Base-by-base conservation (phyloP, 2,797 vertebrate species). In the Pangasius sanitwongsei region DNA sequence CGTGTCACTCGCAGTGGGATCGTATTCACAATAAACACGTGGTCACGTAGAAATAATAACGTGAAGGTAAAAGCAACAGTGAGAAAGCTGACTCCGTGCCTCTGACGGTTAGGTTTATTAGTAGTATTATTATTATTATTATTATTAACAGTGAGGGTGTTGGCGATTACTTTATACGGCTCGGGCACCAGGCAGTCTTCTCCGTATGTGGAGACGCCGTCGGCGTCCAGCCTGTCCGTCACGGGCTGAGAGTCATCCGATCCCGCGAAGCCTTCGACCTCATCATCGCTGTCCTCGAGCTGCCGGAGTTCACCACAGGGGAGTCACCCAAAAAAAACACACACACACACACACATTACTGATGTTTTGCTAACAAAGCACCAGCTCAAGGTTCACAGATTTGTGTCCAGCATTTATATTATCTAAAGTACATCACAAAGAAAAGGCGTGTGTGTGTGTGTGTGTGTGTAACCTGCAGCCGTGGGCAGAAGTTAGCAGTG, bases 401-500 rank as follows among this genome's bases (percentile, higher is more conserved):
- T 61, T 59, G 50, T 53, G 13, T 53, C 13, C 9, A 15, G 50
- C 50, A 8, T 13, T 13, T 13, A 18, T 59, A 59, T 6, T 23
- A 20, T 23, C 18, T 59, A 59, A 59, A 59, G 57, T 23, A n/a
- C 63, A 31, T 67, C 63, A 67, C 28, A n/a, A 67, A 67, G 63
- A 15, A 31, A 1, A 69, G 25, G 44, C 44, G 44, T 48, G 44
- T 8, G 44, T 48, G 44, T 48, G 44, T 48, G 44, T 48, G 44
- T 44, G 44, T 72, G 34, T 23, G 41, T 28, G 72, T 25, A 41
- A 61, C 80, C 37, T 83, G 80, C n/a, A 96, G 89, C 0, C 95
- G 97, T 1, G 98, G 98, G 91, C 98, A 99, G 95, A 98, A 99
- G 94, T 98, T 97, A 90, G 96, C 95, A 0, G 96, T 98, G 90